phyloP scores from a whole-genome alignment of 2,797 vertebrate genomes.

The Chloroceryle inda region DNA sequence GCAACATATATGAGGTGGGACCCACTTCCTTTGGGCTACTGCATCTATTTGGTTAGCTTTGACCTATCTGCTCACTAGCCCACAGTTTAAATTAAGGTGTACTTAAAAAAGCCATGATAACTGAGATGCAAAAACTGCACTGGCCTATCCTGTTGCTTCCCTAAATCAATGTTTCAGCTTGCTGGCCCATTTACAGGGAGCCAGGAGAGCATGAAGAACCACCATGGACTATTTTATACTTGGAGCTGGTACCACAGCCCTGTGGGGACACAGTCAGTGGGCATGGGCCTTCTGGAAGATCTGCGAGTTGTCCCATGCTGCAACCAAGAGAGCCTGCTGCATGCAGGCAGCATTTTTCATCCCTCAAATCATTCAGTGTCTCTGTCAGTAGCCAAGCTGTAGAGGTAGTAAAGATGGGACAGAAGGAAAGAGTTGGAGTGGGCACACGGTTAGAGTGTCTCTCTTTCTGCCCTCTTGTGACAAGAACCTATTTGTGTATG shows the following conservation, averaged over 20 bases:
- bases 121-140: not conserved
- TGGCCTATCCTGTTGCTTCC: not conserved
- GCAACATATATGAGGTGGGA: not conserved
- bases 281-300: not conserved
- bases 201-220: not conserved
- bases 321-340: not conserved
- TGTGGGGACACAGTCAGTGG: not conserved
- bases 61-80: not conserved
- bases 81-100: not conserved
- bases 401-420: not conserved
- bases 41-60: not conserved
- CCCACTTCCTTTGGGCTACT: not conserved
- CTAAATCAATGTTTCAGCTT: not conserved
- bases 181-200: not conserved
- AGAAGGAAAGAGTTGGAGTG: not conserved
- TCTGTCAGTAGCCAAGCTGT: not conserved
- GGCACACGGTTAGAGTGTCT: not conserved
- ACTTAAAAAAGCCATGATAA: not conserved
- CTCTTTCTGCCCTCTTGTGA: not conserved
- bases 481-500: rapidly evolving
- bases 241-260: not conserved
- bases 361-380: not conserved
- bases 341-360: not conserved
- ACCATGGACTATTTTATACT: not conserved
- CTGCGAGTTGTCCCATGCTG: not conserved